Percentiles rank a stretch among this genome's conserved stretches.
phyloP scores from a whole-genome alignment of 2,888 invertebrate genomes.

The Synergus laeviventris region DNA sequence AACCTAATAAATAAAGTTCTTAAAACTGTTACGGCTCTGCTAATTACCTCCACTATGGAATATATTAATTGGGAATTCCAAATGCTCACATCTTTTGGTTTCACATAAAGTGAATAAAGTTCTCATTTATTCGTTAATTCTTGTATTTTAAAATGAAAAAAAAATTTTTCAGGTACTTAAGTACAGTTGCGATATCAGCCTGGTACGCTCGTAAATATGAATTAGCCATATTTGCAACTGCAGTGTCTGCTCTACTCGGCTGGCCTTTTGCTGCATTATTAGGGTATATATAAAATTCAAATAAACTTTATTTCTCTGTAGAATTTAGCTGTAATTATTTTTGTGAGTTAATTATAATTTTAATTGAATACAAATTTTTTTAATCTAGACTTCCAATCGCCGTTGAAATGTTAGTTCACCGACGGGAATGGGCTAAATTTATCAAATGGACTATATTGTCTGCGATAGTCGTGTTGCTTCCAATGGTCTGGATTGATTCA shows the following conservation, averaged over 20 bases:
- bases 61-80: no score
- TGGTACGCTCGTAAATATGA: slow-evolving; percentile 92
- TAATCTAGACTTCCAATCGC: slow-evolving; percentile 86
- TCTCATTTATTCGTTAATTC: no score
- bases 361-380: slow-evolving; percentile 40
- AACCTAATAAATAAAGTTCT: no score
- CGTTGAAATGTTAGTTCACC: slow-evolving; percentile 86
- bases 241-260: slow-evolving; percentile 87
- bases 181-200: slow-evolving; percentile 88
- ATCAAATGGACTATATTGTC: slow-evolving; percentile 87
- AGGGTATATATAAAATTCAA: slow-evolving; percentile 78
- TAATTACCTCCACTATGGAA: no score
- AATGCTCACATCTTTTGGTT: no score
- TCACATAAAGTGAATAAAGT: no score
- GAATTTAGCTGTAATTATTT: neutral
- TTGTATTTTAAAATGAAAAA: slow-evolving; percentile 19
- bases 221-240: slow-evolving; percentile 89
- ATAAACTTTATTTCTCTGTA: neutral
- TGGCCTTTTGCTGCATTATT: slow-evolving; percentile 99
- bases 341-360: neutral
- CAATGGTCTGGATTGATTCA: slow-evolving; percentile 90
- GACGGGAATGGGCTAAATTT: slow-evolving; percentile 83
- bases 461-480: slow-evolving; percentile 83
- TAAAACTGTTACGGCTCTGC: no score
- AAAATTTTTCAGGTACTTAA: slow-evolving; percentile 80